Conservation (phyloP, 2,888 invertebrate genomes). For the Mythimna pallens region DNA sequence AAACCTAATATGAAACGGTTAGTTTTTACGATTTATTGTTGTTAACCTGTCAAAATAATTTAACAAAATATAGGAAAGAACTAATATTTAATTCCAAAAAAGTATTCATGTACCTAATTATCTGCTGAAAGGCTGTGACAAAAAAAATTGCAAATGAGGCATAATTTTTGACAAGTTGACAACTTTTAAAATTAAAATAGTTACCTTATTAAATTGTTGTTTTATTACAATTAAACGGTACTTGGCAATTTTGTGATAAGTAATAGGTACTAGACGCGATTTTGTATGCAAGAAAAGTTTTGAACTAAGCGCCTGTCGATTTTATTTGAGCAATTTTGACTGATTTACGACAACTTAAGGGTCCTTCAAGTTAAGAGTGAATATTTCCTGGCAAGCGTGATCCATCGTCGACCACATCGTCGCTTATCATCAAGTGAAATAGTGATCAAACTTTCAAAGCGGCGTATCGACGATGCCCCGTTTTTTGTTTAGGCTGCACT, state of each 20-base stretch:
- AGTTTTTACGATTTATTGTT: slow-evolving; percentile 19
- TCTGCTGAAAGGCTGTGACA: slow-evolving; percentile 32
- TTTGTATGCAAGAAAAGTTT: slow-evolving; percentile 25
- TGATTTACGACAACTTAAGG: neutral
- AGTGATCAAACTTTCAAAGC: too few species aligned
- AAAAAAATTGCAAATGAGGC: neutral
- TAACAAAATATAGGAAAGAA: neutral
- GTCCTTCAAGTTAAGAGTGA: neutral
- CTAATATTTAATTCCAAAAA: neutral
- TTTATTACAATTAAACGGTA: slow-evolving; percentile 28
- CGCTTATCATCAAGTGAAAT: too few species aligned
- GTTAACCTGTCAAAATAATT: slow-evolving; percentile 36
- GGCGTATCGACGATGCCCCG: too few species aligned
- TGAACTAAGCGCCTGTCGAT: slow-evolving; percentile 1
- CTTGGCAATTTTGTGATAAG: slow-evolving; percentile 54
- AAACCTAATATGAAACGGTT: slow-evolving; percentile 22
- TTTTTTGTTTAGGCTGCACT: too few species aligned
- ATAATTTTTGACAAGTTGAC: slow-evolving; percentile 27
- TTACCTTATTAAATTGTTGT: slow-evolving; percentile 46
- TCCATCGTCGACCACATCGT: too few species aligned
- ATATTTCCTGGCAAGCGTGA: too few species aligned
- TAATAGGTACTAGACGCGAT: neutral
- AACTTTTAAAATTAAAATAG: slow-evolving; percentile 16
- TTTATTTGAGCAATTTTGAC: slow-evolving; percentile 1
- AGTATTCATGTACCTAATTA: too few species aligned